Conservation (phyloP, 2,113 vertebrate genomes). For the Paracanthobrama guichenoti region DNA sequence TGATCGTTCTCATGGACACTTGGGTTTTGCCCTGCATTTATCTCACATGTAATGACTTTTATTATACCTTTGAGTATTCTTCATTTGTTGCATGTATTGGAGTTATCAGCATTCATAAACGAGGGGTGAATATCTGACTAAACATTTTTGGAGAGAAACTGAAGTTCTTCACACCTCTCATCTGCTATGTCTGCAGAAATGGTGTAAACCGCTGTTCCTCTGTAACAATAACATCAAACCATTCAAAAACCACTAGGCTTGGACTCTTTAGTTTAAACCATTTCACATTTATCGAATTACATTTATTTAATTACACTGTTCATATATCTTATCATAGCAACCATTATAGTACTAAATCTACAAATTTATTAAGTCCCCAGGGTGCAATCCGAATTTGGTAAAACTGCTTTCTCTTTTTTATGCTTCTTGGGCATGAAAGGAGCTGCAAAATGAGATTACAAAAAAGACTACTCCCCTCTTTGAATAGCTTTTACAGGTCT, state of each 20-base stretch:
- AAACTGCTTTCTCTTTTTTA: too few relatives aligned
- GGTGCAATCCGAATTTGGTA: background rate
- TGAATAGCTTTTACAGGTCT: too few relatives aligned
- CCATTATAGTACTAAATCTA: background rate
- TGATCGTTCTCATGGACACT: background rate
- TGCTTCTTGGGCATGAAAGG: too few relatives aligned
- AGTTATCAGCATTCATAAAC: background rate
- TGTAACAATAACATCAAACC: background rate
- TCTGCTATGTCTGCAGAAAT: slow-evolving; percentile 11
- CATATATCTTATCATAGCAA: background rate
- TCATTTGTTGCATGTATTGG: background rate
- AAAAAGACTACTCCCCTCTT: too few relatives aligned
- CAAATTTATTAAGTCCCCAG: background rate
- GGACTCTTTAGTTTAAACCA: background rate
- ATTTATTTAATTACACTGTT: background rate
- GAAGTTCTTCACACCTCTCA: background rate
- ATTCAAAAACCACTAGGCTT: background rate
- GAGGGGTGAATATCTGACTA: background rate
- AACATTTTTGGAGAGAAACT: background rate
- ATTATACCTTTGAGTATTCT: background rate
- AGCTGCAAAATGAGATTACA: too few relatives aligned
- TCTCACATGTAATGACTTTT: background rate
- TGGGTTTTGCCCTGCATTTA: background rate
- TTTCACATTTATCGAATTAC: background rate
- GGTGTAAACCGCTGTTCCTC: background rate